A percentile compares a stretch with the other conserved stretches of the same genome.
phyloP scores from a whole-genome alignment of 1,140 invertebrate genomes.

The Eumeta japonica region DNA sequence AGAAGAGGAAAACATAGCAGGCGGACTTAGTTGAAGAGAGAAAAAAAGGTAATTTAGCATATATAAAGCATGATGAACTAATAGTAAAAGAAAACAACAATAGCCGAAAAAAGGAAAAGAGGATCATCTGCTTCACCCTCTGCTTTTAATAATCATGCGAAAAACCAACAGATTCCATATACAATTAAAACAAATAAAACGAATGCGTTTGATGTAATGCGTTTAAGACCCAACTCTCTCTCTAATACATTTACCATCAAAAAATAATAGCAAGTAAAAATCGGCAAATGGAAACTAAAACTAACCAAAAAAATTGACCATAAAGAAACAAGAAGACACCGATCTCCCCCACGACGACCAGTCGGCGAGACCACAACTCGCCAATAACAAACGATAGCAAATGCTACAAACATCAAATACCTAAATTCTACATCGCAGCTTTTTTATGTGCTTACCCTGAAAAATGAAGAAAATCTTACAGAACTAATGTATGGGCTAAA shows the following conservation, averaged over 20 bases:
- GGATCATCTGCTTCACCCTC: too few relatives aligned
- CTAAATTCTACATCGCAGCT: too few relatives aligned
- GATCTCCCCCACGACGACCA: conserved; percentile 12
- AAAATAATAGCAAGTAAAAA: conserved; percentile 12
- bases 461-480: too few relatives aligned
- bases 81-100: conserved; percentile 15
- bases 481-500: too few relatives aligned
- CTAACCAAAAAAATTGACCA: conserved; percentile 7
- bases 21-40: conserved; percentile 11
- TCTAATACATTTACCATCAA: conserved; percentile 8
- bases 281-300: too few relatives aligned
- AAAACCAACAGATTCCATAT: conserved; percentile 8
- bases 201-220: too few relatives aligned
- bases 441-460: too few relatives aligned
- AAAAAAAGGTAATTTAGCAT: conserved; percentile 15
- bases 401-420: too few relatives aligned
- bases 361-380: conserved; percentile 15
- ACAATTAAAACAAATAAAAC: conserved; percentile 11
- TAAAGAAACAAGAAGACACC: conserved; percentile 6
- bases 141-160: too few relatives aligned
- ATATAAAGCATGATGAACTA: too few relatives aligned
- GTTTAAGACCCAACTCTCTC: conserved; percentile 14
- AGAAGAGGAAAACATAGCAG: conserved; percentile 14
- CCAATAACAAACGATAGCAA: too few relatives aligned
- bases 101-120: conserved; percentile 18